phyloP scores from a whole-genome alignment of 2,888 invertebrate genomes.

The Leptopilina drosophilae region DNA sequence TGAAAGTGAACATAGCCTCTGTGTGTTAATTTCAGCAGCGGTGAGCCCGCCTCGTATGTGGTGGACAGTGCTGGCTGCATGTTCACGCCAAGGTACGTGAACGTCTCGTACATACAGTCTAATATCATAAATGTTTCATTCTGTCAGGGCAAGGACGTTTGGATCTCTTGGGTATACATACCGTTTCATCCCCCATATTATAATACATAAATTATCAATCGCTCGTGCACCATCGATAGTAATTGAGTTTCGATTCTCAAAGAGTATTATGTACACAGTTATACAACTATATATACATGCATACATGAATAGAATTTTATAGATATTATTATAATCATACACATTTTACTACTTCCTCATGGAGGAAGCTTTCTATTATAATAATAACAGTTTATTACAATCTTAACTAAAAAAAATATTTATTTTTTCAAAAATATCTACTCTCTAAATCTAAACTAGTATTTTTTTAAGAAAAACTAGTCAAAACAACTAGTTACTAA shows the following conservation, averaged over 20 bases:
- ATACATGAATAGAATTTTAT: too few relatives aligned
- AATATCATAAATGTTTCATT: constrained; percentile 43
- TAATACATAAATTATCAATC: constrained; percentile 27
- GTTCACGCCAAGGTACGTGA: constrained; percentile 80
- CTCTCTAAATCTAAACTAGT: too few relatives aligned
- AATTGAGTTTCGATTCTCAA: constrained; percentile 3
- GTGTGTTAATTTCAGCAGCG: constrained; percentile 72
- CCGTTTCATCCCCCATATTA: constrained; percentile 17
- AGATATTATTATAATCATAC: too few relatives aligned
- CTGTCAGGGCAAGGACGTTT: constrained; percentile 49
- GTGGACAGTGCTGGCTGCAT: constrained; percentile 78
- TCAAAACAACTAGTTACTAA: too few relatives aligned
- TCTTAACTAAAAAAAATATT: too few relatives aligned
- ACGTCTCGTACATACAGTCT: constrained; percentile 58
- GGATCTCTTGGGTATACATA: constrained; percentile 44
- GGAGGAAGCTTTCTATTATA: too few relatives aligned
- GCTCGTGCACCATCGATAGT: constrained; percentile 2
- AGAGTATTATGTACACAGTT: too few relatives aligned
- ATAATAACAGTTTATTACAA: too few relatives aligned
- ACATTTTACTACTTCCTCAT: too few relatives aligned
- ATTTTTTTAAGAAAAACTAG: too few relatives aligned
- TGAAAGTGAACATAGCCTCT: constrained; percentile 66
- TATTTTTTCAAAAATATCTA: too few relatives aligned
- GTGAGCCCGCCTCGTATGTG: constrained; percentile 77
- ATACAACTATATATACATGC: too few relatives aligned